A percentile compares a stretch with the other conserved stretches of the same genome.
Evolutionary conservation across 2,888 invertebrate genomes (phyloP).

Genomic region (Eulithis prunata): DNA sequence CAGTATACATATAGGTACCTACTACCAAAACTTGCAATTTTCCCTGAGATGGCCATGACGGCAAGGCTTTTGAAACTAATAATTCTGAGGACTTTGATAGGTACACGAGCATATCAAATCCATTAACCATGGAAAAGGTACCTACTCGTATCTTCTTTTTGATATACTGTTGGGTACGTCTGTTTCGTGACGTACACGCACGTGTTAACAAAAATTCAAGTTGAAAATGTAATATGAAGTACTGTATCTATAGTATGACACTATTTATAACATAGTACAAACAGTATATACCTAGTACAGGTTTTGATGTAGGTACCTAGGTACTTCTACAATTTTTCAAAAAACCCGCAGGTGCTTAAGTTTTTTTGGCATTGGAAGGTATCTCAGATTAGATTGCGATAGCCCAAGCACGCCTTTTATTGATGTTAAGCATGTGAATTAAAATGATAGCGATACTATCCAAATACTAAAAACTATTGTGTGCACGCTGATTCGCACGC

Average conservation of each 20-base stretch:
- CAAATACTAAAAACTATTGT: neutral
- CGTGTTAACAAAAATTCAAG: no score
- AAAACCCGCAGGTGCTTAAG: no score
- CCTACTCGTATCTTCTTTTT: neutral
- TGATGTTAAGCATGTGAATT: slow-evolving; percentile 23
- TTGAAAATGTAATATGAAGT: no score
- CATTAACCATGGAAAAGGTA: neutral
- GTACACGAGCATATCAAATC: neutral
- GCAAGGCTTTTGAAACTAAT: neutral
- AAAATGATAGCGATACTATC: slow-evolving; percentile 9
- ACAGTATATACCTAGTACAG: no score
- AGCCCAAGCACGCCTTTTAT: slow-evolving; percentile 25
- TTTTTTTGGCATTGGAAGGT: no score
- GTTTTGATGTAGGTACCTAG: no score
- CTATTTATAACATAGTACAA: no score
- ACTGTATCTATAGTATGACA: no score
- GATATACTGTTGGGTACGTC: no score
- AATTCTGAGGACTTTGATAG: neutral
- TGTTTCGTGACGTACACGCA: no score
- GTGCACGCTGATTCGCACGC: neutral
- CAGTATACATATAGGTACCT: neutral
- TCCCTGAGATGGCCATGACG: neutral
- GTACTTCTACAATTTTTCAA: no score
- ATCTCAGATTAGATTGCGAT: slow-evolving; percentile 12
- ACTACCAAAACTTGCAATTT: neutral